Conservation (phyloP, 2,888 invertebrate species). For the Cheilosia soror region DNA sequence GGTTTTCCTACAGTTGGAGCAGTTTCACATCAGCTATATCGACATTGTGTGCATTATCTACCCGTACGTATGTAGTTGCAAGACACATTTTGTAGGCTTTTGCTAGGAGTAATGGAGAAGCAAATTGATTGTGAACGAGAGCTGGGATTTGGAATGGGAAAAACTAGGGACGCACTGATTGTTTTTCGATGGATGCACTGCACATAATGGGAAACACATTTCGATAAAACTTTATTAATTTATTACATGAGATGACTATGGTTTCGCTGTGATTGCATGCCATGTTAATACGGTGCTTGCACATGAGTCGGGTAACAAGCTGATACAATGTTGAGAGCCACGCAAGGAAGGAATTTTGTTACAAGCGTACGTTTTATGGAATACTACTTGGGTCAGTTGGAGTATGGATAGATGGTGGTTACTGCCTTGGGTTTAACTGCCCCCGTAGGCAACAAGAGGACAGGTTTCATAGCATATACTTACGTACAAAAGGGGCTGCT, state of each 20-base stretch:
- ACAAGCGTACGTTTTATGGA: constrained; percentile 5
- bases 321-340: constrained; percentile 19
- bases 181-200: constrained; percentile 14
- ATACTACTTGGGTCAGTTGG: constrained; percentile 22
- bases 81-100: constrained; percentile 18
- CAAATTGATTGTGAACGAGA: constrained; percentile 56
- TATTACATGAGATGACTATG: constrained; percentile 43
- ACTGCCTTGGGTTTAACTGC: not conserved
- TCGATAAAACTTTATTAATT: constrained; percentile 59
- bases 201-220: constrained; percentile 16
- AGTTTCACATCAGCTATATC: constrained; percentile 13
- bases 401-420: not conserved
- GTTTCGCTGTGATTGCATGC: not conserved
- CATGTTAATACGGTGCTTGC: constrained; percentile 3
- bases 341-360: constrained; percentile 19
- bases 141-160: constrained; percentile 15
- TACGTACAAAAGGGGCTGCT: no score
- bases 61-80: not conserved
- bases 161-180: constrained; percentile 38
- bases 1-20: constrained; percentile 39
- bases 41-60: constrained; percentile 2
- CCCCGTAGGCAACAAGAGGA: not conserved
- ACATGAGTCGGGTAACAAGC: constrained; percentile 3
- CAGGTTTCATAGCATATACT: not conserved
- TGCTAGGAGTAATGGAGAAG: constrained; percentile 27